Evolutionary conservation across 2,113 vertebrate genomes (phyloP).

Genomic region (Perccottus glenii): DNA sequence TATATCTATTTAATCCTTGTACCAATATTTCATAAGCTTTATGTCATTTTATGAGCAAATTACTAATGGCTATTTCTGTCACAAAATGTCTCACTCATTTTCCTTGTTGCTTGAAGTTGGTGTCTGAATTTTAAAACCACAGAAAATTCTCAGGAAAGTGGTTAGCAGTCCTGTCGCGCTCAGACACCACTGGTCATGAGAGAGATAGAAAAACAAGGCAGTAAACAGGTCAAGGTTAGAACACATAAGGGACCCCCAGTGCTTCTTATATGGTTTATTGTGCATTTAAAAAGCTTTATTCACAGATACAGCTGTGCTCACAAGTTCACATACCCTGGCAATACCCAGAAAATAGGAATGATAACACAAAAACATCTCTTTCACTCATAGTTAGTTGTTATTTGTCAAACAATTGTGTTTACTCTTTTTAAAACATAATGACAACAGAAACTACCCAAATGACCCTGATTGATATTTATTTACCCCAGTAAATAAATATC

Average conservation of each 20-base stretch:
- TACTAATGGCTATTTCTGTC: not conserved
- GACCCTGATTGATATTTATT: no score
- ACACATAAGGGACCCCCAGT: slow-evolving; percentile 2
- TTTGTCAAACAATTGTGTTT: no score
- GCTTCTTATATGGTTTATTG: not conserved
- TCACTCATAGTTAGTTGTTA: no score
- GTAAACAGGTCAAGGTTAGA: slow-evolving; percentile 5
- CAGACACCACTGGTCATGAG: no score
- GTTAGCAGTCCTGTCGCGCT: not conserved
- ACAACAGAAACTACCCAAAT: no score
- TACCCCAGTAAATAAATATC: no score
- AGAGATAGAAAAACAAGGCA: slow-evolving; percentile 1
- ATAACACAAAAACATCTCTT: no score
- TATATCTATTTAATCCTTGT: not conserved
- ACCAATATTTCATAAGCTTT: slow-evolving; percentile 7
- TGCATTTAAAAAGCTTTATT: not conserved
- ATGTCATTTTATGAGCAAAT: not conserved
- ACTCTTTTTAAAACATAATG: no score
- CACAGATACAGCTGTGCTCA: not conserved
- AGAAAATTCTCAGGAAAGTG: not conserved
- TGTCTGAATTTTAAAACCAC: slow-evolving; percentile 5
- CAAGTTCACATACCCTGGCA: no score
- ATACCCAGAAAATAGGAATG: no score
- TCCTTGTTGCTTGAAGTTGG: slow-evolving; percentile 3
- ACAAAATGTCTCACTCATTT: slow-evolving; percentile 6